Evolutionary conservation across 35 echinoderm and acorn worm species (phyloP).

Genomic region (Hemicentrotus pulcherrimus): DNA sequence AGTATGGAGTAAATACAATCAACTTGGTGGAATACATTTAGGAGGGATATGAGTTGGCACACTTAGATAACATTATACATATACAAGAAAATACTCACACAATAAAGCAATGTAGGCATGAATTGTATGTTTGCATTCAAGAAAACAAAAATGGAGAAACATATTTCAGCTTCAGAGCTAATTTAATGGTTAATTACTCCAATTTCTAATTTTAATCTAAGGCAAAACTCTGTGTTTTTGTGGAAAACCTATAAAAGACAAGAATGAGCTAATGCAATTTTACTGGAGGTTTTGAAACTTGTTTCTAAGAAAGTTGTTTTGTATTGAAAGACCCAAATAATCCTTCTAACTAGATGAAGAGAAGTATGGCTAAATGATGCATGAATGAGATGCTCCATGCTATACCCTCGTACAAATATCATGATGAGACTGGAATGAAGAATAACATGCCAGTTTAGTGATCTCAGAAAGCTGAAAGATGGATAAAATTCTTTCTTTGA

Average conservation of each 20-base stretch:
- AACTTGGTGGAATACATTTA: not conserved
- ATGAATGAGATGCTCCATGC: not conserved
- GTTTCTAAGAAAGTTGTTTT: not conserved
- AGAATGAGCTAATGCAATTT: not conserved
- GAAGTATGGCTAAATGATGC: not conserved
- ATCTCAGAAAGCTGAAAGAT: not conserved
- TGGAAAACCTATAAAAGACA: not conserved
- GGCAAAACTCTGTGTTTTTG: too few species aligned
- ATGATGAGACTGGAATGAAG: not conserved
- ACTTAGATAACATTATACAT: not conserved
- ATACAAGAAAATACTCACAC: not conserved
- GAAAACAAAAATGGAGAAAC: not conserved
- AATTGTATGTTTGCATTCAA: not conserved
- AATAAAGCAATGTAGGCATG: not conserved
- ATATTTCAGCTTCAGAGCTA: too few species aligned
- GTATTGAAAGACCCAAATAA: too few species aligned
- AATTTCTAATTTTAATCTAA: too few species aligned
- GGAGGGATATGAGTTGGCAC: not conserved
- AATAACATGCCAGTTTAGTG: not conserved
- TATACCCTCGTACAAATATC: not conserved
- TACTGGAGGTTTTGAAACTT: not conserved
- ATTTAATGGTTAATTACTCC: too few species aligned
- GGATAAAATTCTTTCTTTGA: constrained; percentile 50
- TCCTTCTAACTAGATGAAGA: too few species aligned
- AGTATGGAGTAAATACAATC: too few species aligned